These are phyloP conservation scores for Labeo catla DNA, from an alignment of 2,113 vertebrate genomes.

Conservation along the genomic window DNA sequence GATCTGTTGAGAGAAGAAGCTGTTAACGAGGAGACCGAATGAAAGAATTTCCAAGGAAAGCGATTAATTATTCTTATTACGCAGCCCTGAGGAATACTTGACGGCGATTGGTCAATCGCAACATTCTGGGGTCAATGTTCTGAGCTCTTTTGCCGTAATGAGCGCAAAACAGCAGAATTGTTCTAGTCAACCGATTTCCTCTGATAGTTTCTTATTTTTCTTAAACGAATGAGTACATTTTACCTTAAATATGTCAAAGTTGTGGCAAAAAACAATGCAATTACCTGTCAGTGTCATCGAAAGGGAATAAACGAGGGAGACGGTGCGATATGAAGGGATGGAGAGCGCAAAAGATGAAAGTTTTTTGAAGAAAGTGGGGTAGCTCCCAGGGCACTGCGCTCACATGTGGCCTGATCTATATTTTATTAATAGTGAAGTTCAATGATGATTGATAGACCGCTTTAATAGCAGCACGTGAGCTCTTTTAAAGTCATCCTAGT, in stretches of 20 bases:
- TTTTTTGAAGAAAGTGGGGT: slow-evolving; percentile 79
- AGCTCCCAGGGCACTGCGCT: slow-evolving; percentile 75
- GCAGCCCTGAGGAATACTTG: slow-evolving; percentile 2
- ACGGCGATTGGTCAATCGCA: neutral
- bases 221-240: neutral
- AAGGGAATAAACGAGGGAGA: neutral
- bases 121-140: neutral
- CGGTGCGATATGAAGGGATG: neutral
- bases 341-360: slow-evolving; percentile 51
- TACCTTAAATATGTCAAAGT: slow-evolving; percentile 24
- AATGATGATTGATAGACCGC: slow-evolving; percentile 73
- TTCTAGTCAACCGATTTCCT: neutral
- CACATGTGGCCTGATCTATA: slow-evolving; percentile 78
- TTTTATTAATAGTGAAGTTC: slow-evolving; percentile 79
- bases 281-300: slow-evolving; percentile 73
- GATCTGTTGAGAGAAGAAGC: slow-evolving; percentile 1
- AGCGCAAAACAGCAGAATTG: neutral
- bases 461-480: slow-evolving; percentile 55
- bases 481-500: neutral
- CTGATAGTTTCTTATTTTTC: neutral
- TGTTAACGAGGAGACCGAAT: neutral
- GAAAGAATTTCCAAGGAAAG: neutral
- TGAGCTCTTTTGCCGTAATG: neutral
- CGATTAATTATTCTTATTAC: slow-evolving; percentile 32
- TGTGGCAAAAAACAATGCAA: slow-evolving; percentile 57